phyloP scores from a whole-genome alignment of 2,113 vertebrate genomes.

The Notarius quadriscutis region DNA sequence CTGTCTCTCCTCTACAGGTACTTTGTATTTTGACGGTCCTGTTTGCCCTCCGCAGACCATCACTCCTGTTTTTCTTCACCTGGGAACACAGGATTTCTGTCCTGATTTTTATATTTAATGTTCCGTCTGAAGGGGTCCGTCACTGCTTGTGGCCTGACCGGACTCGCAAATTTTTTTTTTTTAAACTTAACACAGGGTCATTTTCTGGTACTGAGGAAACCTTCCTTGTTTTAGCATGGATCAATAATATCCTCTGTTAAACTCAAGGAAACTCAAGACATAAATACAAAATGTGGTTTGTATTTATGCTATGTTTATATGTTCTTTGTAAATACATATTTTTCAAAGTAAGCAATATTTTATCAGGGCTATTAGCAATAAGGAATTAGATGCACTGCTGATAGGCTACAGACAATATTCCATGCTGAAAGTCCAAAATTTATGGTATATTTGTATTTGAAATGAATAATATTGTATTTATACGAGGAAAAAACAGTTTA shows the following conservation, averaged over 20 bases:
- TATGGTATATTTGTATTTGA: slow-evolving; percentile 34
- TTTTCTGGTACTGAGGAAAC: slow-evolving; percentile 10
- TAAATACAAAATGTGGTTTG: not conserved
- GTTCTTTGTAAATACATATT: slow-evolving; percentile 27
- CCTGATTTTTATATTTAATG: slow-evolving; percentile 41
- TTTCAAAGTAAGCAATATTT: slow-evolving; percentile 40
- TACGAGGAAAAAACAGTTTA: not conserved
- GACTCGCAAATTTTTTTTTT: not conserved
- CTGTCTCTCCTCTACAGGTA: slow-evolving; percentile 60
- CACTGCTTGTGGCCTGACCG: not conserved
- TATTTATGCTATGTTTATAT: not conserved
- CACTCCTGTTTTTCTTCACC: slow-evolving; percentile 68
- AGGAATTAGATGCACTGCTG: slow-evolving; percentile 26
- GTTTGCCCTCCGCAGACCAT: slow-evolving; percentile 69
- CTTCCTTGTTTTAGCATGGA: not conserved
- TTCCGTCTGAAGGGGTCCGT: slow-evolving; percentile 51
- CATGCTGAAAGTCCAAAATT: slow-evolving; percentile 4
- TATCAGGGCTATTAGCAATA: slow-evolving; percentile 43
- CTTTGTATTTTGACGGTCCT: slow-evolving; percentile 67
- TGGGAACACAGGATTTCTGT: slow-evolving; percentile 67
- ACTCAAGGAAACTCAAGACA: not conserved
- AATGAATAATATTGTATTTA: slow-evolving; percentile 31
- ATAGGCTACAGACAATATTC: slow-evolving; percentile 5
- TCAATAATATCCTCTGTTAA: slow-evolving; percentile 16
- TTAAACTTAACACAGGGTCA: slow-evolving; percentile 4